A percentile compares a stretch with the other conserved stretches of the same genome.
Evolutionary conservation across 2,113 vertebrate genomes (phyloP).

Genomic region (Plecotus auritus): DNA sequence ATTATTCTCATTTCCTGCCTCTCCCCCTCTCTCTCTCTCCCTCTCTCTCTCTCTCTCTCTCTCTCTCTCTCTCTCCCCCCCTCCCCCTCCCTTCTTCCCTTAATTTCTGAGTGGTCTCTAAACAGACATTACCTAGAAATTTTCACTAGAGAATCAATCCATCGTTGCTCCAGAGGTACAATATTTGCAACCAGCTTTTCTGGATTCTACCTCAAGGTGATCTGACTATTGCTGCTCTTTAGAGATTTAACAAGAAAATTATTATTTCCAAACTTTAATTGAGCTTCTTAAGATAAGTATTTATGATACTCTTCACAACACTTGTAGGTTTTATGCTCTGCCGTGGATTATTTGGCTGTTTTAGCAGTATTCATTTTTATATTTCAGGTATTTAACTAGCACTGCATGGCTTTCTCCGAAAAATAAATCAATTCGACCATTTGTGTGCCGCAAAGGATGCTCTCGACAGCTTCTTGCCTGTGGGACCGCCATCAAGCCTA

Average conservation of each 20-base stretch:
- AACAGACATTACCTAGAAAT: conserved; percentile 63
- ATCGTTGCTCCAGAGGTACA: conserved; percentile 64
- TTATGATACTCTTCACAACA: conserved; percentile 53
- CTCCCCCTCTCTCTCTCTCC: too few species aligned
- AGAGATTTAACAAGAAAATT: conserved; percentile 69
- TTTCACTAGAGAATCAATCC: conserved; percentile 56
- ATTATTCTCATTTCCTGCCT: not conserved
- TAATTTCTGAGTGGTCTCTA: conserved; percentile 62
- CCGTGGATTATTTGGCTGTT: conserved; percentile 28
- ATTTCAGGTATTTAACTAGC: conserved; percentile 49
- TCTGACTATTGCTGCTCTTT: conserved; percentile 49
- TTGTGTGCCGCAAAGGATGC: conserved; percentile 65
- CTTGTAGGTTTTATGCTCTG: conserved; percentile 49
- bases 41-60: too few species aligned
- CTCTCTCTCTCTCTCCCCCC: too few species aligned
- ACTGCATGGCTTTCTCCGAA: conserved; percentile 59
- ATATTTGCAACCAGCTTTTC: conserved; percentile 62
- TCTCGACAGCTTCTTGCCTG: conserved; percentile 39
- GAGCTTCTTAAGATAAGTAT: conserved; percentile 60
- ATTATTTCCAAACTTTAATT: conserved; percentile 70
- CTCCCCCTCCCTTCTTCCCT: not conserved
- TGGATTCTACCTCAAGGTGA: conserved; percentile 67
- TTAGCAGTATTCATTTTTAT: conserved; percentile 61
- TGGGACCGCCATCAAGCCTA: conserved; percentile 19
- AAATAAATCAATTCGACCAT: conserved; percentile 70